These are phyloP conservation scores for Stigmatopora nigra DNA, from an alignment of 2,113 vertebrate species.

Conservation along the genomic window DNA sequence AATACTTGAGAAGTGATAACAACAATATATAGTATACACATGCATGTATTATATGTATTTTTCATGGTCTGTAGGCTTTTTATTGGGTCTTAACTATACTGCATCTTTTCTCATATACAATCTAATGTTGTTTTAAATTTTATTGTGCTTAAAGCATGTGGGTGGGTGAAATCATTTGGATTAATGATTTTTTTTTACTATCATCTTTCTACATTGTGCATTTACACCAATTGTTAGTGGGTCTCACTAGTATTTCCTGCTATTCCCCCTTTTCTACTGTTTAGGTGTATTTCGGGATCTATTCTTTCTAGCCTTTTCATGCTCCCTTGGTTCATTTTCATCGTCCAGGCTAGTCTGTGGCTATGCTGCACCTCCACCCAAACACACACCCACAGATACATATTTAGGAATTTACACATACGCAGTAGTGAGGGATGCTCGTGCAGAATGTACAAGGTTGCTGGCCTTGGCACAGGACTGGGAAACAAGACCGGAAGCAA, in stretches of 20 bases:
- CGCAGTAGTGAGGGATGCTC: conserved; percentile 24
- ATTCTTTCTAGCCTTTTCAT: conserved; percentile 7
- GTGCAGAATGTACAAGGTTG: conserved; percentile 19
- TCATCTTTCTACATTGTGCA: neutral
- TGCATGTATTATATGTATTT: no score
- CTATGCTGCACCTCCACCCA: conserved; percentile 38
- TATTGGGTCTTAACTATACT: no score
- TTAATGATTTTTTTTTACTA: neutral
- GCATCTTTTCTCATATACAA: neutral
- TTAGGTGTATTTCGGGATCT: conserved; percentile 17
- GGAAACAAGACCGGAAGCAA: conserved; percentile 28
- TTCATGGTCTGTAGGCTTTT: no score
- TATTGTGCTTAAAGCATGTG: neutral
- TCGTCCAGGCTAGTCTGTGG: conserved; percentile 46
- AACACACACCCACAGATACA: conserved; percentile 25
- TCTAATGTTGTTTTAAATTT: neutral
- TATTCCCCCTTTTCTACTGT: neutral
- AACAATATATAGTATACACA: no score
- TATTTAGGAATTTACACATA: neutral
- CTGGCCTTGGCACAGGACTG: conserved; percentile 42
- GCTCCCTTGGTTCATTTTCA: conserved; percentile 32
- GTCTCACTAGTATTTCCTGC: neutral
- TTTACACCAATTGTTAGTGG: neutral
- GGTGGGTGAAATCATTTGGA: neutral
- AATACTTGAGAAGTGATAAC: no score